These are phyloP conservation scores for Palythoa grandiflora DNA, from an alignment of 92 coral and sea anemone genomes.

Conservation along the genomic window DNA sequence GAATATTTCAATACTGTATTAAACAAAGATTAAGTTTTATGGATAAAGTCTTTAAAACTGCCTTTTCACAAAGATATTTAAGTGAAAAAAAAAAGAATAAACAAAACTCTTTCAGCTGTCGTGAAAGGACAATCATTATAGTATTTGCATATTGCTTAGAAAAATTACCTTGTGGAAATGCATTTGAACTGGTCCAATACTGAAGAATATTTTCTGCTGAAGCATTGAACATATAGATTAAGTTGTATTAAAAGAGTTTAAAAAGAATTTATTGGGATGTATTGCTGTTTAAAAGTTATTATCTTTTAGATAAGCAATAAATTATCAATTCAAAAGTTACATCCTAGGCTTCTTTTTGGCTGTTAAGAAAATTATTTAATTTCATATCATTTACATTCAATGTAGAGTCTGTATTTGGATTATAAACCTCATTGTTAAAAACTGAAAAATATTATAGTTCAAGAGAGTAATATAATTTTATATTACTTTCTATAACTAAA, in stretches of 20 bases:
- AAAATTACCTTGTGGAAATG: not conserved
- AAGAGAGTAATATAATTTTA: no score
- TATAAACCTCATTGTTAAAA: no score
- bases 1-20: not conserved
- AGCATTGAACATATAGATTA: not conserved
- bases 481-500: no score
- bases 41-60: not conserved
- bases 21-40: not conserved
- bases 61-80: slow-evolving; percentile 14
- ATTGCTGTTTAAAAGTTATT: no score
- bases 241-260: not conserved
- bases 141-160: slow-evolving; percentile 22
- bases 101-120: not conserved
- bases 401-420: no score
- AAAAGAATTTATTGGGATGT: no score
- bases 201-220: not conserved
- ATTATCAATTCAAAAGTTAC: no score
- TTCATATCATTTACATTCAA: no score
- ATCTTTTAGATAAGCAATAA: no score
- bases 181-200: not conserved
- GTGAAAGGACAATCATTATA: not conserved
- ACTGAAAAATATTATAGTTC: no score
- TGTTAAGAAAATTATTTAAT: no score
- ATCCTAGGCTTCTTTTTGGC: no score
- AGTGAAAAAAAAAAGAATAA: slow-evolving; percentile 19